Conservation (phyloP, 2,113 vertebrate species). For the Silurus asotus region DNA sequence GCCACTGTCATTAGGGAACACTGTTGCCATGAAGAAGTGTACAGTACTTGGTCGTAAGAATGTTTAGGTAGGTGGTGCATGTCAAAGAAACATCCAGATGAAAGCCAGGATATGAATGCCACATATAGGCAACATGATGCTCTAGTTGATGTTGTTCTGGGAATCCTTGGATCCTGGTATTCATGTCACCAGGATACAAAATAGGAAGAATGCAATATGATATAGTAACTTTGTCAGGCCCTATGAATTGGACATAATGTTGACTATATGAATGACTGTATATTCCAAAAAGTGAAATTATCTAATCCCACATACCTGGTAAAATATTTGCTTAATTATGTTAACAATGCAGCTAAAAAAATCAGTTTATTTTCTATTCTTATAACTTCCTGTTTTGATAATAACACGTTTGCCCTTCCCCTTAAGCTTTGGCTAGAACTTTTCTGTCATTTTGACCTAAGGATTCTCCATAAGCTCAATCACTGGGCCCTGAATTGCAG, state of each 20-base stretch:
- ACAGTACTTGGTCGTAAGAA: too few relatives aligned
- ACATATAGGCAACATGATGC: too few relatives aligned
- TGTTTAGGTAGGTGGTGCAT: too few relatives aligned
- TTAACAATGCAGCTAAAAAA: neutral
- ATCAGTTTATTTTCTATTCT: neutral
- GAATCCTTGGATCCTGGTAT: too few relatives aligned
- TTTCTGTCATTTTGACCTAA: constrained; percentile 25
- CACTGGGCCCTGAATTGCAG: neutral
- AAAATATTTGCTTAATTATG: neutral
- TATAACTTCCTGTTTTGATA: neutral
- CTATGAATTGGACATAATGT: constrained; percentile 7
- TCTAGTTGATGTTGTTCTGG: too few relatives aligned
- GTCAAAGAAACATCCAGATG: too few relatives aligned
- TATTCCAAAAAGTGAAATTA: constrained; percentile 17
- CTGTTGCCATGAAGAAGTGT: too few relatives aligned
- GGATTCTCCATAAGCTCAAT: constrained; percentile 32
- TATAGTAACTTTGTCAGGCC: neutral
- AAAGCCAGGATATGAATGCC: too few relatives aligned
- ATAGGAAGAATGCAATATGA: neutral
- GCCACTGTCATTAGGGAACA: too few relatives aligned
- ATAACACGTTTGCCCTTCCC: neutral
- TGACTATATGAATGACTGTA: neutral
- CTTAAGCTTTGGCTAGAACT: constrained; percentile 6
- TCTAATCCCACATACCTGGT: neutral
- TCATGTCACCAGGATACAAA: constrained; percentile 29